These are phyloP conservation scores for Xiphydria camelus DNA, from an alignment of 2,888 invertebrate genomes.

Conservation along the genomic window DNA sequence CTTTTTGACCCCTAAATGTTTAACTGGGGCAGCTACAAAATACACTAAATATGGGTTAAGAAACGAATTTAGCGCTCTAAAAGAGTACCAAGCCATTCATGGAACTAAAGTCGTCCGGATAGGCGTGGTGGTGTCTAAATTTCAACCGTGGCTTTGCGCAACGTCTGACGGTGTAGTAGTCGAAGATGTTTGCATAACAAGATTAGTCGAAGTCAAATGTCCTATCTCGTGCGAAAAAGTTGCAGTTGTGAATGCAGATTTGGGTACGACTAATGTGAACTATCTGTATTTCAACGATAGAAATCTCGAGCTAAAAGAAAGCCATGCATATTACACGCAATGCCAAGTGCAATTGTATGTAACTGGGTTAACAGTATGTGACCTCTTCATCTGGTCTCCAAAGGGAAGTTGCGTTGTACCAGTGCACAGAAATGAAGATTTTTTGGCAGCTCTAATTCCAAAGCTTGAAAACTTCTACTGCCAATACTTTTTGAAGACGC, in stretches of 20 bases:
- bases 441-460: conserved; percentile 4
- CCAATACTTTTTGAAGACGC: conserved; percentile 3
- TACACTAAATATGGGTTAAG: conserved; percentile 13
- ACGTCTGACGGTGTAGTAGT: conserved; percentile 19
- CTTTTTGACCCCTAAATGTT: conserved; percentile 8
- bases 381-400: conserved; percentile 14
- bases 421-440: conserved; percentile 1
- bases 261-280: too few species aligned
- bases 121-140: conserved; percentile 8
- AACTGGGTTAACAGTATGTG: conserved; percentile 11
- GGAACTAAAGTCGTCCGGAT: conserved; percentile 10
- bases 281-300: conserved; percentile 4
- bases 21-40: conserved; percentile 8
- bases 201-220: conserved; percentile 21
- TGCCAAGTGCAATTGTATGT: conserved; percentile 18
- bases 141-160: conserved; percentile 20
- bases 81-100: background rate
- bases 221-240: conserved; percentile 13
- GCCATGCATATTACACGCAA: too few species aligned
- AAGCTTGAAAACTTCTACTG: conserved; percentile 7
- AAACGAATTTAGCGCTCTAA: too few species aligned
- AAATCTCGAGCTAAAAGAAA: conserved; percentile 3
- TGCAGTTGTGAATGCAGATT: conserved; percentile 9
- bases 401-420: background rate
- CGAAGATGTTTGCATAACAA: conserved; percentile 15